These are phyloP conservation scores for Emys orbicularis DNA, from an alignment of 2,797 vertebrate species.

Conservation along the genomic window DNA sequence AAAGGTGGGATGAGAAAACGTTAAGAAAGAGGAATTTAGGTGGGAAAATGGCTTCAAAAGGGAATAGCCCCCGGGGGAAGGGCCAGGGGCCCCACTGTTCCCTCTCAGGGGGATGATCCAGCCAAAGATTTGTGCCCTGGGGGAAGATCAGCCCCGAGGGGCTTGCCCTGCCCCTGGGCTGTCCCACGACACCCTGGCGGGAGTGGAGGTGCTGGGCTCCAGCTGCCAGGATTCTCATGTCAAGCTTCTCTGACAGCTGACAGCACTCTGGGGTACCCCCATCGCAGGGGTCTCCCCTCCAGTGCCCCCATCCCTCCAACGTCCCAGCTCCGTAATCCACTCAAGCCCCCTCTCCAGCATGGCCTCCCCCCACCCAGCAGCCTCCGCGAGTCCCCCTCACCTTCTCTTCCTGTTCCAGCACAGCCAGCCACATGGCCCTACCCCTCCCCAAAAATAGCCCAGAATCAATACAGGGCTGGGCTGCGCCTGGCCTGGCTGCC, in stretches of 20 bases:
- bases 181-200: not conserved
- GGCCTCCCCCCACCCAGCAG: not conserved
- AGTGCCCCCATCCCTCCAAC: not conserved
- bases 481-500: not conserved
- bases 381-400: not conserved
- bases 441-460: not conserved
- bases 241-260: not conserved
- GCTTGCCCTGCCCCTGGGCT: not conserved
- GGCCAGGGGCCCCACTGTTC: not conserved
- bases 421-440: not conserved
- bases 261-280: not conserved
- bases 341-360: no score
- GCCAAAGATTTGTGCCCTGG: not conserved
- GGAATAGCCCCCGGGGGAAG: not conserved
- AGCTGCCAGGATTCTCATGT: not conserved
- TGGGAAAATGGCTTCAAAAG: not conserved
- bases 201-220: not conserved
- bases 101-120: not conserved
- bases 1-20: not conserved
- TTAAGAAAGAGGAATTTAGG: not conserved
- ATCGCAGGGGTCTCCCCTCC: not conserved
- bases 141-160: not conserved
- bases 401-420: not conserved
- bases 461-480: not conserved
- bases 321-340: not conserved